Evolutionary conservation across 2,888 invertebrate species (phyloP).

Genomic region (Dryobotodes eremita): DNA sequence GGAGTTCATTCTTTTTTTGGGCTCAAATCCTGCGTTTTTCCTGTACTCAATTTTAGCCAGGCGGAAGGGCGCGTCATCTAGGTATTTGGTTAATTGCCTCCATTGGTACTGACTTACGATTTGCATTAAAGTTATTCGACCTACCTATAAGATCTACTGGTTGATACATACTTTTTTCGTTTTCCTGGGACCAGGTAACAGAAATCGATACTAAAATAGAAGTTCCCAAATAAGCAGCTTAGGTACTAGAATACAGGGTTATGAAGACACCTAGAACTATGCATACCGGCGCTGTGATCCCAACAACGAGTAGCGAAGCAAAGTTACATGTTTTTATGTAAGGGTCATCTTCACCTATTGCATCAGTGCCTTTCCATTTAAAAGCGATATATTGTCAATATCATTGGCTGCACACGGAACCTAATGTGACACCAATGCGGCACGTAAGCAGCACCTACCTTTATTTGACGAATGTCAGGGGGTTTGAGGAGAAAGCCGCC

Average conservation of each 20-base stretch:
- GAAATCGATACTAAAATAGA: not conserved
- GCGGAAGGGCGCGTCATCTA: not conserved
- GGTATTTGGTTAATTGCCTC: conserved; percentile 1
- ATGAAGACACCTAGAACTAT: not conserved
- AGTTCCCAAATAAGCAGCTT: not conserved
- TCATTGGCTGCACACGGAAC: conserved; percentile 61
- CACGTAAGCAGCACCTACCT: conserved; percentile 64
- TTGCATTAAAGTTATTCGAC: not conserved
- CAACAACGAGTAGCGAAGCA: not conserved
- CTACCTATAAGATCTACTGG: not conserved
- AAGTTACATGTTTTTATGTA: conserved; percentile 47
- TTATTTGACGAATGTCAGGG: conserved; percentile 78
- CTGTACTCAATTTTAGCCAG: not conserved
- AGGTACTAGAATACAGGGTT: not conserved
- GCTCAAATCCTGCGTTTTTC: not conserved
- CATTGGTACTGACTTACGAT: not conserved
- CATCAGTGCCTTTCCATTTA: conserved; percentile 55
- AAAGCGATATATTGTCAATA: conserved; percentile 58
- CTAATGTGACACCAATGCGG: conserved; percentile 61
- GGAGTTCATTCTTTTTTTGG: not conserved
- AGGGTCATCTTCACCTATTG: conserved; percentile 49
- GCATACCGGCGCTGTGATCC: not conserved
- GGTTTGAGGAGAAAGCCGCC: conserved; percentile 86
- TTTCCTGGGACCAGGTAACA: not conserved
- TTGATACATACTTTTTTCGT: not conserved